Evolutionary conservation across 2,888 invertebrate genomes (phyloP), one percentile per base, ranked within the genome.

Genomic region (Masnerella sp.): DNA sequence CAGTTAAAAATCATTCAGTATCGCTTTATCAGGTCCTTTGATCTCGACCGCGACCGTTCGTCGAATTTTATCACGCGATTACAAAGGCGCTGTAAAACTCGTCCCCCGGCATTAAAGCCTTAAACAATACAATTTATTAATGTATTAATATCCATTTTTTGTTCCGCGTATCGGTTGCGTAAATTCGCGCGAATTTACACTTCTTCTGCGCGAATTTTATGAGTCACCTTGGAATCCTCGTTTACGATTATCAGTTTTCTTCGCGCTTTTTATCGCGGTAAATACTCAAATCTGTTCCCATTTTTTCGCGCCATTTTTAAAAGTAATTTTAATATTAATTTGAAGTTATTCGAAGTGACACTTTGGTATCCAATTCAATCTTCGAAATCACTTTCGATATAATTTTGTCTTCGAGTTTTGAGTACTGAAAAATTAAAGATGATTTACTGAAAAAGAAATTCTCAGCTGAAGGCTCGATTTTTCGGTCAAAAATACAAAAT

Each of bases 81-180:
- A 22, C 51, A 62, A 47, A 38, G 14, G 4, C 25, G 7, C n/a
- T 28, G 17, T 18, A 45, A 45, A 45, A 36, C 34, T 11, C 15
- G 22, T 43, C 22, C 30, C 17, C 17, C 7, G 17, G 8, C 7
- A 14, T 34, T 34, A 34, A 58, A 7, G 7, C 11, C 1, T 22
- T 45, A 34, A 58, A 59, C 59, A 59, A 47, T 38, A 14, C 38
- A 15, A 36, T 47, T 59, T 59, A 59, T 49, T 38, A 15, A 15
- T 25, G 12, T 9, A 36, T 45, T 25, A 43, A 43, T 25, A 11
- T 2, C 18, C 15, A 45, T 34, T 45, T 45, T 42, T 59, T 22
- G 15, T 54, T 18, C 36, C 9, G 12, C 36, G 20, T 52, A 11
- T 42, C 32, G 18, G 12, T 8, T 12, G 12, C 58, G 14, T 45